Conservation (phyloP, 2,888 invertebrate genomes). For the Drosophila hamatofila region DNA sequence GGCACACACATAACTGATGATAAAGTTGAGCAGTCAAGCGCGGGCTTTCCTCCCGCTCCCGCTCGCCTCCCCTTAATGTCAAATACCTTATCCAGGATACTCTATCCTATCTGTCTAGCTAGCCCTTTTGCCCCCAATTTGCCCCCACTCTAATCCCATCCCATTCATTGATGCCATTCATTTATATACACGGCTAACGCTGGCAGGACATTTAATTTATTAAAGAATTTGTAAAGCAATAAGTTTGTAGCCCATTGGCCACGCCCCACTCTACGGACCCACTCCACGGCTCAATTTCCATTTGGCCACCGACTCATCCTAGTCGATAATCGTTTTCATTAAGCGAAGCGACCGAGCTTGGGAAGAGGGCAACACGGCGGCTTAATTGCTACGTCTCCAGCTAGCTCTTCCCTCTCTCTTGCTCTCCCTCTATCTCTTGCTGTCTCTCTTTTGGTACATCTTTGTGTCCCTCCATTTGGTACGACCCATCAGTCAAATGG, state of each 20-base stretch:
- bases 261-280: conserved; percentile 22
- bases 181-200: conserved; percentile 37
- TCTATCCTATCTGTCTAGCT: conserved; percentile 8
- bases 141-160: no score
- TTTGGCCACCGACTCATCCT: conserved; percentile 31
- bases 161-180: conserved; percentile 46
- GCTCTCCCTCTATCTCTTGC: background rate
- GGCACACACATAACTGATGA: conserved; percentile 66
- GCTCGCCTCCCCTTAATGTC: background rate
- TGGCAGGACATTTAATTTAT: conserved; percentile 76
- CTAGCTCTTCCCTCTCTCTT: background rate
- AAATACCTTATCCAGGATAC: background rate
- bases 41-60: background rate
- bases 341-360: conserved; percentile 55
- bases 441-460: background rate
- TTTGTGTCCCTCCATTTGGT: conserved; percentile 13
- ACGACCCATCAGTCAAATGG: conserved; percentile 72
- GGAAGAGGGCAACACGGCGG: conserved; percentile 55
- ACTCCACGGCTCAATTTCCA: conserved; percentile 23
- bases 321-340: conserved; percentile 79
- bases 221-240: conserved; percentile 81
- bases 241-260: conserved; percentile 61
- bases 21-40: conserved; percentile 61
- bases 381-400: conserved; percentile 63
- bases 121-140: conserved; percentile 5